A percentile compares a stretch with the other conserved stretches of the same genome.
Evolutionary conservation across 2,797 vertebrate genomes (phyloP).

Genomic region (Dicrostonyx torquatus): DNA sequence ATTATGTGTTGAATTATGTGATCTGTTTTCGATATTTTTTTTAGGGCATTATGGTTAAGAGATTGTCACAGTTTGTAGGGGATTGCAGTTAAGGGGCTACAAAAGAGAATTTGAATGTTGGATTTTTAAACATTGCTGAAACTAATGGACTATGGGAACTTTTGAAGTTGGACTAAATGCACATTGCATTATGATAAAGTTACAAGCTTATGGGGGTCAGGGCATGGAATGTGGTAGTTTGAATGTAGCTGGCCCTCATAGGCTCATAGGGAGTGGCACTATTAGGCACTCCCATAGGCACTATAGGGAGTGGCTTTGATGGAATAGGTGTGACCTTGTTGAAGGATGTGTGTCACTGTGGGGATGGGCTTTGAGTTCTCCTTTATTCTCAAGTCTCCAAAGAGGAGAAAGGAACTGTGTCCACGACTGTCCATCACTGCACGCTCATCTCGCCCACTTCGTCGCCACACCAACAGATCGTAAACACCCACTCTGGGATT

Average conservation of each 20-base stretch:
- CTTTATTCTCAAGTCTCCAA: neutral
- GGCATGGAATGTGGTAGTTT: neutral
- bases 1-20: neutral
- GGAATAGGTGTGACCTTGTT: neutral
- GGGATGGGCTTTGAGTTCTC: neutral
- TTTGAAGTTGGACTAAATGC: neutral
- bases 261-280: neutral
- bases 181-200: neutral
- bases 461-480: neutral
- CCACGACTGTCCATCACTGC: neutral
- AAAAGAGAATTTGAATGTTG: neutral
- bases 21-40: neutral
- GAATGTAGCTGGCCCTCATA: neutral
- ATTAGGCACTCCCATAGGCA: too few species aligned
- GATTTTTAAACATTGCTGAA: neutral
- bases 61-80: neutral
- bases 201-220: neutral
- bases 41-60: too few species aligned
- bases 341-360: neutral
- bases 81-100: neutral
- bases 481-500: neutral
- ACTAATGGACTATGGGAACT: neutral
- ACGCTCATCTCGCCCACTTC: neutral
- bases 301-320: neutral
- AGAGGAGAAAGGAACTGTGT: neutral